Base-by-base conservation (phyloP, 2,797 vertebrate species). In the Delichon dasypus region DNA sequence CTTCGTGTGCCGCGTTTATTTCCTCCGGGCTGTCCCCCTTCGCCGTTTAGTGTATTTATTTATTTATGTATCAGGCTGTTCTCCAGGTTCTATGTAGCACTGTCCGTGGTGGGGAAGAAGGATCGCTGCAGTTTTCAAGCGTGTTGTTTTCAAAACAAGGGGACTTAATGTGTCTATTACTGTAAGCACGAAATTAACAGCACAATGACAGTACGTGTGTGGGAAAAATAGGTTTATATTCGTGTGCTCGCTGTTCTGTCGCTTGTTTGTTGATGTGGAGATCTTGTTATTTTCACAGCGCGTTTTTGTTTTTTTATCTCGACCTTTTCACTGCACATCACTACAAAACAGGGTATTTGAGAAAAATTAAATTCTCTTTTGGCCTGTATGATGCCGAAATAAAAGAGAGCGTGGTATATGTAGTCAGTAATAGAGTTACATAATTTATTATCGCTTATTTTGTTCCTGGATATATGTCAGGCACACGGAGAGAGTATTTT, bases 381-480 rank as follows among this genome's bases (percentile, higher is more conserved):
- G n/a, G 58, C 13, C 26, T 42, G 9, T 58, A 19, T 47, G 40
- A 58, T 92, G 45, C 94, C 34, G 40, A 80, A 83, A 75, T 61
- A 75, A 38, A 81, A 79, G 50, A 5, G 18, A 74, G 42, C 10
- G 10, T 76, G 71, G 55, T 94, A 18, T 22, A 29, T 74, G 54
- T 71, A 82, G 83, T 58, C 71, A 47, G 81, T 80, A 79, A 67
- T 74, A 90, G 94, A 90, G 94, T 96, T 96, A 96, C 94, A 78
- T 97, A 97, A 97, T 95, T 96, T 92, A 94, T 85, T 93, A 36
- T 90, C 4, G 36, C 38, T 54, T 94, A 30, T 86, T 85, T 83
- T 94, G 26, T 94, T 95, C 15, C 77, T 87, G 75, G 62, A 54
- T 93, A 17, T 90, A 17, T 95, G 75, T 95, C 92, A 68, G 91